Conservation (phyloP, 2,797 vertebrate genomes). For the Alosa sapidissima region DNA sequence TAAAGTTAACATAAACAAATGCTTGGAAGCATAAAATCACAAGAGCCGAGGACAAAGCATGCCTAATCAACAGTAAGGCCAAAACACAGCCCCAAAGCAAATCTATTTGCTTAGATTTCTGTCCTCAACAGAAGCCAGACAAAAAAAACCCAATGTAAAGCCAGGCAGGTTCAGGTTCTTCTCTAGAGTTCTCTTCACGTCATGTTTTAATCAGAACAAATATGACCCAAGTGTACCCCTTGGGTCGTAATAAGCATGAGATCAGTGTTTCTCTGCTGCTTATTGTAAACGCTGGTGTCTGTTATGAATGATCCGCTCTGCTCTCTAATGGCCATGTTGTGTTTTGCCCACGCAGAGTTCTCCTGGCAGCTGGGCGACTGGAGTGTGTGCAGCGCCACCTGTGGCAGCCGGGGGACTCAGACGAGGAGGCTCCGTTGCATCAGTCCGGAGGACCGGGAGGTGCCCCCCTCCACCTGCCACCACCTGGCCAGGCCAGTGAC, state of each 20-base stretch:
- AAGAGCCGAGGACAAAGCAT: constrained; percentile 18
- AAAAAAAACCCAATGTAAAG: constrained; percentile 5
- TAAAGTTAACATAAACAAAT: constrained; percentile 28
- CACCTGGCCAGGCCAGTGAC: constrained; percentile 69
- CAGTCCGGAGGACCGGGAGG: constrained; percentile 60
- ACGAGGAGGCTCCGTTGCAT: constrained; percentile 70
- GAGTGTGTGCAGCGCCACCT: constrained; percentile 80
- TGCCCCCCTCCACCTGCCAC: constrained; percentile 69
- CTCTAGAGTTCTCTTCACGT: neutral
- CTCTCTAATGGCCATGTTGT: constrained; percentile 8
- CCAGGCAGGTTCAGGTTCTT: neutral
- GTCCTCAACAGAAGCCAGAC: neutral
- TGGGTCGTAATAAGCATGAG: neutral
- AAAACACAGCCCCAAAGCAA: constrained; percentile 1
- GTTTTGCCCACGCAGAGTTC: constrained; percentile 65
- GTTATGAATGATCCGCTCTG: neutral
- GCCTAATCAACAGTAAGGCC: constrained; percentile 16
- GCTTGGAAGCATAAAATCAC: constrained; percentile 26
- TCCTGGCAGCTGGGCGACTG: constrained; percentile 80
- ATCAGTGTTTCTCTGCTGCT: neutral
- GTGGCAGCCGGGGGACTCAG: constrained; percentile 78
- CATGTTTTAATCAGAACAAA: neutral
- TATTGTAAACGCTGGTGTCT: neutral
- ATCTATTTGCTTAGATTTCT: neutral
- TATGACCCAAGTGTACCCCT: neutral